Conservation (phyloP, 1,140 invertebrate species). For the Ruditapes philippinarum region DNA sequence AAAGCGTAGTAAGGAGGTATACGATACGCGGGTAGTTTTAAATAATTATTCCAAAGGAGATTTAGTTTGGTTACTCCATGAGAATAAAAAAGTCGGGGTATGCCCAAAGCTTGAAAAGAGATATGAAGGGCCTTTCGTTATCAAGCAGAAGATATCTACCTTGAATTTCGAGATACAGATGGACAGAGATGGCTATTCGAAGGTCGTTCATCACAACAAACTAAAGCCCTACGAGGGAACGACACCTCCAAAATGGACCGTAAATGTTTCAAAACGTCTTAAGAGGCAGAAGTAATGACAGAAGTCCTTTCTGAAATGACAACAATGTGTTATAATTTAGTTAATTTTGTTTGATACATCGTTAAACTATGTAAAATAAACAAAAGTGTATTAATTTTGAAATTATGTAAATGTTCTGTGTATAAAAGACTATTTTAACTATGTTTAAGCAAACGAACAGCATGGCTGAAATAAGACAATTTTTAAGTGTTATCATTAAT, state of each 20-base stretch:
- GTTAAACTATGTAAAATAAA: too few relatives aligned
- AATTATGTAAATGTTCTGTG: too few relatives aligned
- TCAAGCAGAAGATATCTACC: neutral
- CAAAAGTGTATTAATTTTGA: too few relatives aligned
- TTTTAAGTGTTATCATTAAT: too few relatives aligned
- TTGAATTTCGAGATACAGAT: slow-evolving; percentile 7
- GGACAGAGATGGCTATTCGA: neutral
- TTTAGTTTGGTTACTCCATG: slow-evolving; percentile 16
- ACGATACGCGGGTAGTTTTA: neutral
- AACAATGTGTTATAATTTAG: too few relatives aligned
- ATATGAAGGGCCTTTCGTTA: slow-evolving; percentile 3
- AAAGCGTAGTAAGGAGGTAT: slow-evolving; percentile 8
- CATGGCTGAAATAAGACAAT: too few relatives aligned
- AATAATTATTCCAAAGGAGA: slow-evolving; percentile 1
- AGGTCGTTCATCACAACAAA: slow-evolving; percentile 10
- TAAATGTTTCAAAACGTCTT: neutral
- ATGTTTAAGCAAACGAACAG: too few relatives aligned
- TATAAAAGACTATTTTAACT: too few relatives aligned
- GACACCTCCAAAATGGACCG: neutral
- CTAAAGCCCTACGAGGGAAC: slow-evolving; percentile 19
- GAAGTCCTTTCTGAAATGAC: too few relatives aligned
- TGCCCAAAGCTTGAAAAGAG: slow-evolving; percentile 23
- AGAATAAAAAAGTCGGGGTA: neutral
- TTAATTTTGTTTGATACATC: too few relatives aligned
- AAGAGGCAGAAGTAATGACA: neutral